Conservation (phyloP, 2,888 invertebrate genomes). For the Pseudanteris insignis region DNA sequence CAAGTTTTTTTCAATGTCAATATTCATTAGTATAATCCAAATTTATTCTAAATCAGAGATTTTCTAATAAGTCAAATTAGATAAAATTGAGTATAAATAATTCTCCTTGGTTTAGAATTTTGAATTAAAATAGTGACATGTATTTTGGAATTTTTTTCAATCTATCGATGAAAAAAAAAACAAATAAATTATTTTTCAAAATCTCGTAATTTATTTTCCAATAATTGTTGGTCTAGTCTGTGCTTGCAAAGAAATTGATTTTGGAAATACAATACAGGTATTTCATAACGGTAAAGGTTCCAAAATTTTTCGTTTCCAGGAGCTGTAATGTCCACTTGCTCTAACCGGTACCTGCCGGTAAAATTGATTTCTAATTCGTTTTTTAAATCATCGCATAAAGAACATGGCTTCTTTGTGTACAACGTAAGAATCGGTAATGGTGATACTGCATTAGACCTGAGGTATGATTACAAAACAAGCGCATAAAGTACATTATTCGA, state of each 20-base stretch:
- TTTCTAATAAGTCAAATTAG: too few relatives aligned
- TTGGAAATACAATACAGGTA: constrained; percentile 88
- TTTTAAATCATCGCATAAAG: constrained; percentile 83
- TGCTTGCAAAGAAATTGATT: constrained; percentile 84
- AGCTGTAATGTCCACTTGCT: constrained; percentile 80
- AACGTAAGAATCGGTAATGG: constrained; percentile 75
- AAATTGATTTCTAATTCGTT: constrained; percentile 72
- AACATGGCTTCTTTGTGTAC: constrained; percentile 84
- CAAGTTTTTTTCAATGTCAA: too few relatives aligned
- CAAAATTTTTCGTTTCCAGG: constrained; percentile 79
- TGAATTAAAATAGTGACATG: too few relatives aligned
- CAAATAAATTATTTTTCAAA: constrained; percentile 56
- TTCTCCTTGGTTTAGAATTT: too few relatives aligned
- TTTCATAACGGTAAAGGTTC: constrained; percentile 81
- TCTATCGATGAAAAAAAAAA: too few relatives aligned
- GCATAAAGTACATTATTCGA: not conserved
- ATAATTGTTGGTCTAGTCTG: constrained; percentile 71
- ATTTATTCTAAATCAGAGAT: too few relatives aligned
- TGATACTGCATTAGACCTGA: constrained; percentile 55
- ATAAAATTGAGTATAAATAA: too few relatives aligned
- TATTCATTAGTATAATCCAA: too few relatives aligned
- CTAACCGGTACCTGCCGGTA: constrained; percentile 72
- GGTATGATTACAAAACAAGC: constrained; percentile 32
- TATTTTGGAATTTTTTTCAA: too few relatives aligned
- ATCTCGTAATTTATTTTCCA: constrained; percentile 68